Evolutionary conservation across 2,113 vertebrate species (phyloP).

Genomic region (Strigops habroptila): DNA sequence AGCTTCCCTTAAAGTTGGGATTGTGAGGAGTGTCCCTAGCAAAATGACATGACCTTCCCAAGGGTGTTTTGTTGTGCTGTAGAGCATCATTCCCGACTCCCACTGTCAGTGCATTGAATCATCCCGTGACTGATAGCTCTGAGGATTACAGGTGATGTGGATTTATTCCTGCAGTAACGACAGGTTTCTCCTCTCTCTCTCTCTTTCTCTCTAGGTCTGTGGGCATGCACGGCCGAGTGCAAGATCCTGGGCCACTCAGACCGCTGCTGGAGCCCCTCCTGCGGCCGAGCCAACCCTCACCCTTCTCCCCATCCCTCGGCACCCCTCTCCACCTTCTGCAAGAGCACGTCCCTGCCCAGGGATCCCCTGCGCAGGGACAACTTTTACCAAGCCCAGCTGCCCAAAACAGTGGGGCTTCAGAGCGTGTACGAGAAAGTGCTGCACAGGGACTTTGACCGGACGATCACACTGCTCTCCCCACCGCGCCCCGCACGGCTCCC

Average conservation of each 20-base stretch:
- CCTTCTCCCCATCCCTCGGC: constrained; percentile 74
- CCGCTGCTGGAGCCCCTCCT: constrained; percentile 96
- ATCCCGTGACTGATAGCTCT: background rate
- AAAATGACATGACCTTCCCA: background rate
- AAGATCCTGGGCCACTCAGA: constrained; percentile 95
- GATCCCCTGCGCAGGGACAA: constrained; percentile 86
- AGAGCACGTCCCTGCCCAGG: constrained; percentile 88
- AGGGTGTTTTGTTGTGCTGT: background rate
- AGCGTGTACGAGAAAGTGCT: constrained; percentile 93
- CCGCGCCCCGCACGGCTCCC: constrained; percentile 86
- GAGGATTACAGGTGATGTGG: background rate
- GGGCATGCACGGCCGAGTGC: constrained; percentile 95
- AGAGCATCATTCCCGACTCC: background rate
- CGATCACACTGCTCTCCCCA: constrained; percentile 84
- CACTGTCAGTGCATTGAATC: background rate
- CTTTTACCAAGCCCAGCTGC: constrained; percentile 86
- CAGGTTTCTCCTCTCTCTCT: background rate
- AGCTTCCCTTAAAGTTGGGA: background rate
- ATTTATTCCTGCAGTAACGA: background rate
- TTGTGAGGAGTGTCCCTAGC: background rate
- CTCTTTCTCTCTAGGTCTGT: constrained; percentile 78
- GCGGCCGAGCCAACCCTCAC: constrained; percentile 77
- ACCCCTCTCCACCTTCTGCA: constrained; percentile 88
- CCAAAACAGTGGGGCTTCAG: constrained; percentile 88
- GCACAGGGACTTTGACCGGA: constrained; percentile 89